Percentiles rank a stretch among this genome's conserved stretches.
phyloP scores from a whole-genome alignment of 1,140 invertebrate species.

The Lamellibrachia luymesi region DNA sequence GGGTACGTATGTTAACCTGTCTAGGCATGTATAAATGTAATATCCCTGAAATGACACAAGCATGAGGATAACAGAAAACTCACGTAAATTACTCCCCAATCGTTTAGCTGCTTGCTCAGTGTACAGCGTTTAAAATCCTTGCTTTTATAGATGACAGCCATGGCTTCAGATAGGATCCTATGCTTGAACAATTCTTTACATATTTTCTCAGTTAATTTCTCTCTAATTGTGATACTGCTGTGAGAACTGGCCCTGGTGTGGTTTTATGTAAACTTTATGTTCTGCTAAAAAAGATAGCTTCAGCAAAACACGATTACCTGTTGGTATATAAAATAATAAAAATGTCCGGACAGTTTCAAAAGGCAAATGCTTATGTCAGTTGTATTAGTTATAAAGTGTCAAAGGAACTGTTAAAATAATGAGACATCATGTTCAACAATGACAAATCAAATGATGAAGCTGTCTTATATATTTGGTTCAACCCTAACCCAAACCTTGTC shows the following conservation, averaged over 20 bases:
- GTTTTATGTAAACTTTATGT: no score
- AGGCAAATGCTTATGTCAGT: neutral
- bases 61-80: neutral
- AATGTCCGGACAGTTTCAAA: neutral
- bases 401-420: neutral
- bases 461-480: no score
- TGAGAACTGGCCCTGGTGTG: no score
- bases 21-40: neutral
- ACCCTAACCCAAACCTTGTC: no score
- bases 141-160: neutral
- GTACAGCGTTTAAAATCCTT: neutral
- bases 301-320: neutral
- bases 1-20: neutral
- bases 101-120: neutral
- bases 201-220: no score
- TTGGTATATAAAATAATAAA: neutral
- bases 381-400: neutral
- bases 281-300: no score
- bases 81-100: neutral
- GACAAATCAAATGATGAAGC: no score
- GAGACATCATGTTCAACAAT: neutral
- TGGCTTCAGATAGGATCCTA: neutral
- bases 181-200: neutral
- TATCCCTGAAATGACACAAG: neutral
- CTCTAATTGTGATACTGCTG: no score